Conservation (phyloP, 2,888 invertebrate genomes). For the Gari tellinella region DNA sequence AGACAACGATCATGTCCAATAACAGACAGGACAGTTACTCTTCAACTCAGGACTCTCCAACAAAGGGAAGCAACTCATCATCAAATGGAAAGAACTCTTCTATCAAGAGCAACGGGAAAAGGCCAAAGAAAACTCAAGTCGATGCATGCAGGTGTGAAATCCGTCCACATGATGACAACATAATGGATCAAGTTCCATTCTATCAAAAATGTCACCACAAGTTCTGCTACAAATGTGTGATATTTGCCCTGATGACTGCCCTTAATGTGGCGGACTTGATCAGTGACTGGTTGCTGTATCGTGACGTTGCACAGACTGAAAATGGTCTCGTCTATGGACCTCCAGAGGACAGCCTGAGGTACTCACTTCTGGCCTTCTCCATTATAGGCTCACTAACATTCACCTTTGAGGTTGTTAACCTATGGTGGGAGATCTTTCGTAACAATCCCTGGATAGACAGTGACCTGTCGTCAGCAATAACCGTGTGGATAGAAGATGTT, state of each 20-base stretch:
- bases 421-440: constrained; percentile 61
- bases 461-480: constrained; percentile 62
- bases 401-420: constrained; percentile 59
- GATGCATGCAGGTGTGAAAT: constrained; percentile 17
- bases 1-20: too few species aligned
- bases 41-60: too few species aligned
- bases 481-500: constrained; percentile 69
- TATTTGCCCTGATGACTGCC: constrained; percentile 61
- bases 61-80: too few species aligned
- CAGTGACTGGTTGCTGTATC: constrained; percentile 71
- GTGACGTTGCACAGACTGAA: constrained; percentile 57
- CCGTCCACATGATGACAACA: constrained; percentile 22
- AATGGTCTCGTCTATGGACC: constrained; percentile 73
- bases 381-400: constrained; percentile 68
- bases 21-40: too few species aligned
- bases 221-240: constrained; percentile 57
- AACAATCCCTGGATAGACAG: constrained; percentile 63
- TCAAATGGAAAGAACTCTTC: too few species aligned
- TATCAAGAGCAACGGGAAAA: too few species aligned
- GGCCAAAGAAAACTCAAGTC: constrained; percentile 1
- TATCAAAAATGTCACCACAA: constrained; percentile 48
- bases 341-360: constrained; percentile 39
- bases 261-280: constrained; percentile 67
- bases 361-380: constrained; percentile 61
- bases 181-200: constrained; percentile 49